Evolutionary conservation across 2,797 vertebrate species (phyloP).

Genomic region (Falco concolor): DNA sequence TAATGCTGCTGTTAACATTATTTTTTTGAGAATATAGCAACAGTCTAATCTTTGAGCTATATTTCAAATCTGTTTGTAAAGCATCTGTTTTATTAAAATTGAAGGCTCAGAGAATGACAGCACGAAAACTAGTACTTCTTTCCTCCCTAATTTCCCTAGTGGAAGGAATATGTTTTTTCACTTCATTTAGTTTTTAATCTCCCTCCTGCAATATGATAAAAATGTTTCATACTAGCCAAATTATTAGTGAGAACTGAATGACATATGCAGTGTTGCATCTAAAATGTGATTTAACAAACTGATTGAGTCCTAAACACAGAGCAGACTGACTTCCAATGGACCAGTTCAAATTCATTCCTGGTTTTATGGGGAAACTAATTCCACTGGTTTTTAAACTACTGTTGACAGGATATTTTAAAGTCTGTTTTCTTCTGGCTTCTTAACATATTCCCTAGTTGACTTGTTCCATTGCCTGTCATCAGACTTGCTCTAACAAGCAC

Average conservation of each 20-base stretch:
- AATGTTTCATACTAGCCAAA: conserved; percentile 11
- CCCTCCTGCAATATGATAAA: conserved; percentile 16
- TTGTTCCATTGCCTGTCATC: not conserved
- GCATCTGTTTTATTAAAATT: conserved; percentile 22
- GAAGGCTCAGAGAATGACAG: not conserved
- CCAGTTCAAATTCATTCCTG: not conserved
- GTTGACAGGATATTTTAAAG: not conserved
- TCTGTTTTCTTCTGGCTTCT: not conserved
- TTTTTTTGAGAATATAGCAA: not conserved
- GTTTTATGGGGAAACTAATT: not conserved
- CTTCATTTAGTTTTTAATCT: conserved; percentile 49
- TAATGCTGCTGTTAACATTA: not conserved
- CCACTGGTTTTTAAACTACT: not conserved
- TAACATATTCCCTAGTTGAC: not conserved
- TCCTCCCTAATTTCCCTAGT: conserved; percentile 49
- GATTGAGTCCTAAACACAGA: not conserved
- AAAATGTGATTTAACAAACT: conserved; percentile 19
- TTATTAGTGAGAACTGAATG: conserved; percentile 10
- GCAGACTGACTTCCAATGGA: not conserved
- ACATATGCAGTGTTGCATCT: not conserved
- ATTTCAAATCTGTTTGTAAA: not conserved
- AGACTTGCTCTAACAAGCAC: not conserved
- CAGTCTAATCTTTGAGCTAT: not conserved
- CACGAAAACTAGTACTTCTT: conserved; percentile 11
- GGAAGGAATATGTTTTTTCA: conserved; percentile 20